These are phyloP conservation scores for Heliothis subflexa DNA, from an alignment of 1,140 invertebrate genomes.

Conservation along the genomic window DNA sequence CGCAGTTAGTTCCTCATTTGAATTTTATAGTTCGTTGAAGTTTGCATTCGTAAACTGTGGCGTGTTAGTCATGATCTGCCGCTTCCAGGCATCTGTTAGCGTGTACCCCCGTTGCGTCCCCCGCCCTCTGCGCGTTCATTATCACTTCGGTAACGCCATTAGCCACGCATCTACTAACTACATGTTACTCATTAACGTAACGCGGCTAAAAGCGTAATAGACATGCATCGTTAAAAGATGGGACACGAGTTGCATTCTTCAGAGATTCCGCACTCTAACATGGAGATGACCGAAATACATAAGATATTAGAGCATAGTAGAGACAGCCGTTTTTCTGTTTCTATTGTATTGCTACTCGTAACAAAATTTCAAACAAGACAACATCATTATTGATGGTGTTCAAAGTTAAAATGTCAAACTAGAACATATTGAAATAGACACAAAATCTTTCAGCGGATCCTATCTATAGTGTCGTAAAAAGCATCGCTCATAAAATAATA, in stretches of 20 bases:
- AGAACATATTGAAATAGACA: neutral
- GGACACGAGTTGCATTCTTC: no score
- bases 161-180: conserved; percentile 44
- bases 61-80: conserved; percentile 69
- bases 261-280: neutral
- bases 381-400: neutral
- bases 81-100: conserved; percentile 70
- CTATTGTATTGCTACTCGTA: neutral
- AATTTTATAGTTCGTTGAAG: conserved; percentile 73
- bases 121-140: conserved; percentile 72
- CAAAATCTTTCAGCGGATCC: neutral
- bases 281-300: neutral
- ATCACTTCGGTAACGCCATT: conserved; percentile 62
- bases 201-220: neutral
- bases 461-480: neutral
- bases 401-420: neutral
- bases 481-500: conserved; percentile 38
- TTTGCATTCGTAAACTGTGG: conserved; percentile 70
- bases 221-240: neutral
- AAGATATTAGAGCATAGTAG: no score
- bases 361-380: no score
- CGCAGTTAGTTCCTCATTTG: conserved; percentile 60
- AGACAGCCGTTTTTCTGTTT: no score
- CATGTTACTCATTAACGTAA: conserved; percentile 31
- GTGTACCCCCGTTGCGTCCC: conserved; percentile 62